Conservation (phyloP, 2,888 invertebrate genomes). For the Stenurella melanura region DNA sequence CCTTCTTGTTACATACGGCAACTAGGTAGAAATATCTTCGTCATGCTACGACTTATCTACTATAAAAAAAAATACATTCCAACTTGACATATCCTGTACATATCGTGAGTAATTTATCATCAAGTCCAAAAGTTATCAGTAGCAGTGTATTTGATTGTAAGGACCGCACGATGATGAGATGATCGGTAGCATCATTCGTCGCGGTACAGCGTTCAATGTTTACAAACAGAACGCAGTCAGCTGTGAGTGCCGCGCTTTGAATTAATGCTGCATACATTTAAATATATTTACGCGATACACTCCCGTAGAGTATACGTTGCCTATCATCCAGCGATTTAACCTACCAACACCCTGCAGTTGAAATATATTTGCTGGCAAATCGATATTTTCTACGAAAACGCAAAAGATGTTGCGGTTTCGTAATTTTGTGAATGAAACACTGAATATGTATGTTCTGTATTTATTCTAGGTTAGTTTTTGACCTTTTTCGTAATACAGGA, state of each 20-base stretch:
- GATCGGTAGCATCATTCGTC: slow-evolving; percentile 49
- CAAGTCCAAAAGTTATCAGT: slow-evolving; percentile 23
- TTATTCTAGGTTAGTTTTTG: neutral
- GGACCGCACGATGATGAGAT: slow-evolving; percentile 27
- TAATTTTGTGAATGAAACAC: slow-evolving; percentile 23
- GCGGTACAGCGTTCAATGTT: slow-evolving; percentile 65
- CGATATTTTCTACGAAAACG: slow-evolving; percentile 52
- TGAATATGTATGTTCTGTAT: slow-evolving; percentile 2
- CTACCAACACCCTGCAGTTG: slow-evolving; percentile 53
- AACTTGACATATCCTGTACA: neutral
- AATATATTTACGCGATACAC: slow-evolving; percentile 71
- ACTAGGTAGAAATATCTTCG: neutral
- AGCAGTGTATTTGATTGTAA: slow-evolving; percentile 15
- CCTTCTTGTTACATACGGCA: neutral
- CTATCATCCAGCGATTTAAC: slow-evolving; percentile 56
- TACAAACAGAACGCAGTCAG: slow-evolving; percentile 74
- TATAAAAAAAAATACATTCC: slow-evolving; percentile 18
- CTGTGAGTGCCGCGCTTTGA: slow-evolving; percentile 74
- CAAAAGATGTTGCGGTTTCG: slow-evolving; percentile 41
- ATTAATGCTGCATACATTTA: slow-evolving; percentile 75
- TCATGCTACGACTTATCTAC: slow-evolving; percentile 11
- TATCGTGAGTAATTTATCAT: slow-evolving; percentile 19
- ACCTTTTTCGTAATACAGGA: neutral
- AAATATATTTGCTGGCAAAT: slow-evolving; percentile 49
- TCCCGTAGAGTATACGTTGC: slow-evolving; percentile 54